Base-by-base conservation (phyloP, 2,888 invertebrate species). In the Escarpia spicata region DNA sequence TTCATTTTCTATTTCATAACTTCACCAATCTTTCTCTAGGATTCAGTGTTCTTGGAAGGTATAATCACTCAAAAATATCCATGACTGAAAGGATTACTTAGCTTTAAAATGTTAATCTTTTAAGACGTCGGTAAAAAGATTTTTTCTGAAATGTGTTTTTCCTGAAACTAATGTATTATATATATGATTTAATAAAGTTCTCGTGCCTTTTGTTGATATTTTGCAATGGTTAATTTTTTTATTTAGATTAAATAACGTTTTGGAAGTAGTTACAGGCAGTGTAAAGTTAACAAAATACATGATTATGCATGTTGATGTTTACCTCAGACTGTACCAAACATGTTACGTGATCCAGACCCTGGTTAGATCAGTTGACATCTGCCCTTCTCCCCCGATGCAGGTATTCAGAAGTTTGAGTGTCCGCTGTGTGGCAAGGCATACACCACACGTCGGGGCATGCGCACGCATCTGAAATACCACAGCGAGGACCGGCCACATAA, bases 391-490 rank as follows among this genome's bases (percentile, higher is more conserved):
- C 6, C 12, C 10, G 43, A 45, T 44, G 31, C 93, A 94, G 94
- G 93, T 37, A 91, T 91, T 26, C 90, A 90, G 75, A 93, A 93
- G 92, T 93, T 91, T 90, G 75, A 75, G 10, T 94, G 94, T 91
- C n/a, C 90, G 19, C 31, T 93, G 37, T 94, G 94, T 92, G 93
- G 92, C 37, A 94, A 94, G 60, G 90, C 92, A 10, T 94, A 94
- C 93, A 93, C 94, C 9, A 94, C 94, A 0, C 90, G 93, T 4
- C 93, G 94, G 92, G 94, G 94, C 90, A 92, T 94, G 93, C 45
- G 93, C 15, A 94, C 94, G 6, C 94, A 94, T 91, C 60, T 94
- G n/a, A 93, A 94, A 90, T 94, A 94, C 92, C 94, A 94, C 93
- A 94, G 94, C 58, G 90, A 90, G 9, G 94, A 93, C 9, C 90